Evolutionary conservation across 2,113 vertebrate species (phyloP).

Genomic region (Macaca nemestrina): DNA sequence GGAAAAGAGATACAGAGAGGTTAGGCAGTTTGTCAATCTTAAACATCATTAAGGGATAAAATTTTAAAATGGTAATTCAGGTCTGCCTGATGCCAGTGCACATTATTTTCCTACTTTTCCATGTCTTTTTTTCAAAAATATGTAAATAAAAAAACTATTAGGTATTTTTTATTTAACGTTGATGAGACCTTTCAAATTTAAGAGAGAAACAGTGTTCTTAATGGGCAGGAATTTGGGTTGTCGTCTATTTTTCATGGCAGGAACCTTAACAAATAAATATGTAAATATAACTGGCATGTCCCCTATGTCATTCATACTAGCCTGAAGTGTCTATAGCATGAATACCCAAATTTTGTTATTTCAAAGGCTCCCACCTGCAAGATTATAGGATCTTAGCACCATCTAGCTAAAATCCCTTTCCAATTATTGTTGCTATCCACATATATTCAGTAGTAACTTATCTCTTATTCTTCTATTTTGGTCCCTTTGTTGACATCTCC

Average conservation of each 20-base stretch:
- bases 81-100: background rate
- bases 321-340: background rate
- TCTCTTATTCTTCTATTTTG: background rate
- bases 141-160: background rate
- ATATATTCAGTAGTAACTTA: background rate
- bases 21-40: background rate
- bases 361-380: background rate
- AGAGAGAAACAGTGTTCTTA: background rate
- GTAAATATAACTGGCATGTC: background rate
- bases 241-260: background rate
- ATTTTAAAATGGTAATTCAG: background rate
- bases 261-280: background rate
- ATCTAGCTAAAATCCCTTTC: background rate
- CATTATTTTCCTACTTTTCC: background rate
- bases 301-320: background rate
- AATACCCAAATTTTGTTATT: background rate
- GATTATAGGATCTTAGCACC: background rate
- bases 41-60: background rate
- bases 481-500: background rate
- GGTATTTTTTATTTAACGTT: background rate
- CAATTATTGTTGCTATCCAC: background rate
- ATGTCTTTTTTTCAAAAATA: background rate
- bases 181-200: conserved; percentile 17
- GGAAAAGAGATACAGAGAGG: background rate
- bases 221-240: background rate